Evolutionary conservation across 2,113 vertebrate genomes (phyloP), one percentile per base, ranked within the genome.

Genomic region (Perccottus glenii): DNA sequence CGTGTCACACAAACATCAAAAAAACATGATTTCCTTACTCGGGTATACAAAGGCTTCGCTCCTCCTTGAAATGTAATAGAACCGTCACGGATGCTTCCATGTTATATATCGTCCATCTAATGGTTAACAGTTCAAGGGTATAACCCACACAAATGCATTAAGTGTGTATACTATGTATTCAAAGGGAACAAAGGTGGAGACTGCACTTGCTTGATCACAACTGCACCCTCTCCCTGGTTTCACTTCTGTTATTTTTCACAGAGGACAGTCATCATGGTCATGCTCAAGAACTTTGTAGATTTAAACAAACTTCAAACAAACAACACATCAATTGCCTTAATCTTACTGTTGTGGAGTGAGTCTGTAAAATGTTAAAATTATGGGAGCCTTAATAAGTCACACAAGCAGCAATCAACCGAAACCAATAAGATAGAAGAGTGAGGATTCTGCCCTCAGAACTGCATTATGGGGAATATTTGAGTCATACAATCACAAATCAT

Each of bases 101-200:
- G 47, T 58, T 67, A 61, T 62, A 64, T 19, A 14, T 53, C 5
- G 47, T 60, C 11, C 9, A 33, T 56, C 14, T 49, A 1, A 33
- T 27, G 9, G 69, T 67, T 78, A 64, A 74, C 27, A 67, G 85
- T 89, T 90, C 85, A 89, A 86, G 82, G 85, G 81, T 86, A 86
- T 66, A 63, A 63, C 60, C 67, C 62, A 60, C 76, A 73, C 77
- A 67, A 67, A 75, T 71, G 61, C 69, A 72, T 87, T 70, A 80
- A 84, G 61, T 71, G 68, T 63, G 51, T 27, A 50, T 49, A 71
- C 64, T 70, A 73, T 68, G 36, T 45, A 78, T 81, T 73, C 70
- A 87, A 72, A 73, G 27, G 43, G 50, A 82, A 83, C 46, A 75
- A 84, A 86, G 69, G 63, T 14, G 51, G 58, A 63, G 60, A 27